A percentile compares a stretch with the other conserved stretches of the same genome.
Conservation (phyloP, 2,113 vertebrate genomes). For the Polypterus bichir region DNA sequence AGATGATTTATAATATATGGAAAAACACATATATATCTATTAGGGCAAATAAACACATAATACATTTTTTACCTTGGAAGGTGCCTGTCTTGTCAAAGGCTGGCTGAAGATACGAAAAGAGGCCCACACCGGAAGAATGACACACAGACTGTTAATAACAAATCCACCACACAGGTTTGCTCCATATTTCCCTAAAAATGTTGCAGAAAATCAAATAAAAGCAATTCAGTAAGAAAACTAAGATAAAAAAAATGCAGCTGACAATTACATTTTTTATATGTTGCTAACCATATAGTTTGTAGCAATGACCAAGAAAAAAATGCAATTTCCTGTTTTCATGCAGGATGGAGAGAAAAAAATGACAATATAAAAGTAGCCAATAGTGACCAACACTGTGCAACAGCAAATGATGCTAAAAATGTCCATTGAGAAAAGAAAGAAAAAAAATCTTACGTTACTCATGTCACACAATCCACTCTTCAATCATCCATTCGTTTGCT, state of each 20-base stretch:
- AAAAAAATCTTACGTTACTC: no score
- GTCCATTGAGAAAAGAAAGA: no score
- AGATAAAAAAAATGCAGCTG: constrained; percentile 1
- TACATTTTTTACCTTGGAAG: constrained; percentile 47
- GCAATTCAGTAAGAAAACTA: constrained; percentile 15
- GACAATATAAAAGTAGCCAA: no score
- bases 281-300: no score
- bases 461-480: no score
- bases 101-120: constrained; percentile 73
- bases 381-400: no score
- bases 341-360: neutral
- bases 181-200: constrained; percentile 71
- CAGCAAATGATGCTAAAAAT: no score
- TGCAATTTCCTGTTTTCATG: no score
- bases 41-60: neutral
- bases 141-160: constrained; percentile 61
- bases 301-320: no score
- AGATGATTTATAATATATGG: no score
- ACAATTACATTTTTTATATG: neutral
- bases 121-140: constrained; percentile 73
- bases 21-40: neutral
- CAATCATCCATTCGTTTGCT: no score
- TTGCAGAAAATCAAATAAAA: constrained; percentile 18
- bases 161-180: constrained; percentile 56
- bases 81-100: constrained; percentile 34